phyloP scores from a whole-genome alignment of 1,140 invertebrate genomes.

The Habropoda laboriosa region DNA sequence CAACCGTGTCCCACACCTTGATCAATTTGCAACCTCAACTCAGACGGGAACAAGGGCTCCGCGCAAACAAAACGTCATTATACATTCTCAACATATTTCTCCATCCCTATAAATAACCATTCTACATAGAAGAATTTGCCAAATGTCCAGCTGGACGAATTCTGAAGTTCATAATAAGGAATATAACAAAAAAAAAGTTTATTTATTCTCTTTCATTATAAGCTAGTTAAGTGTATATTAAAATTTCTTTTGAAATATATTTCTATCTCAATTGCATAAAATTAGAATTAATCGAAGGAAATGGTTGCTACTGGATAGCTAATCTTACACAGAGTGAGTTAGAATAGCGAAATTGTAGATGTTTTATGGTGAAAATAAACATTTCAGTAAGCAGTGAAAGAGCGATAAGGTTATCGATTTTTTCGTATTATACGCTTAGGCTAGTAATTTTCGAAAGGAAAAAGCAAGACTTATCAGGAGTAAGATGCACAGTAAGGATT shows the following conservation, averaged over 20 bases:
- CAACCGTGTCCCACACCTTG: too few species aligned
- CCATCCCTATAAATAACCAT: too few species aligned
- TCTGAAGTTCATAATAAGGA: too few species aligned
- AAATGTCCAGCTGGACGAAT: too few species aligned
- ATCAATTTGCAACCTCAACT: too few species aligned
- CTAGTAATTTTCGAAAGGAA: neutral
- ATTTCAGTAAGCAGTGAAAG: neutral
- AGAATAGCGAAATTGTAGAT: neutral
- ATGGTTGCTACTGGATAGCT: neutral
- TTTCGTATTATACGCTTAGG: too few species aligned
- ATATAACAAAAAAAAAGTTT: too few species aligned
- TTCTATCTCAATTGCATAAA: neutral
- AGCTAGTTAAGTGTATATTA: neutral
- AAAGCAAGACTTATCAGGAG: neutral
- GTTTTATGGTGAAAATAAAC: neutral
- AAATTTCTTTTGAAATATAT: neutral
- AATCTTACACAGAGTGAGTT: neutral
- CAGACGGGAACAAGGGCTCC: too few species aligned
- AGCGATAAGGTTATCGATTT: neutral
- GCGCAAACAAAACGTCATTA: too few species aligned
- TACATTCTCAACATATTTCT: too few species aligned
- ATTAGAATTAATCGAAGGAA: neutral
- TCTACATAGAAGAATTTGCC: too few species aligned
- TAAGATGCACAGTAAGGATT: neutral
- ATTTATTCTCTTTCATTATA: neutral